phyloP scores from a whole-genome alignment of 1,140 invertebrate species.

The Leptinotarsa defecta region DNA sequence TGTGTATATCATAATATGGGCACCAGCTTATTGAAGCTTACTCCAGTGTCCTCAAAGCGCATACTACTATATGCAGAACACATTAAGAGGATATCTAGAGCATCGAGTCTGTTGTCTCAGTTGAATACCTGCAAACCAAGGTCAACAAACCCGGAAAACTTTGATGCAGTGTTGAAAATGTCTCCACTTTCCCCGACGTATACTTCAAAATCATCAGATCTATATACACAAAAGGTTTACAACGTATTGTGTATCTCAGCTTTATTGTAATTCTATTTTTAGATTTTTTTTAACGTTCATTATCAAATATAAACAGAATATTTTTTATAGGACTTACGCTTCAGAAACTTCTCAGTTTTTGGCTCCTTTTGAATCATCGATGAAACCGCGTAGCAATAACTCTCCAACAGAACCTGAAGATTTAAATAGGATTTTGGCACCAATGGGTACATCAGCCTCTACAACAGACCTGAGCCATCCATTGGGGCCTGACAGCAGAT shows the following conservation, averaged over 20 bases:
- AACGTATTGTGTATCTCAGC: constrained; percentile 7
- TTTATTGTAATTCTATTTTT: constrained; percentile 13
- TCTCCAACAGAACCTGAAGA: constrained; percentile 42
- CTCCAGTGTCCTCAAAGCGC: too few relatives aligned
- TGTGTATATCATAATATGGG: too few relatives aligned
- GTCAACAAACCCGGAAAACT: too few relatives aligned
- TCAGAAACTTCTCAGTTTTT: constrained; percentile 76
- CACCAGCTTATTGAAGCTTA: too few relatives aligned
- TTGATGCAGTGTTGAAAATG: too few relatives aligned
- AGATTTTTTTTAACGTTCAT: constrained; percentile 29
- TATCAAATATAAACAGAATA: neutral
- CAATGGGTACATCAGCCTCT: constrained; percentile 50
- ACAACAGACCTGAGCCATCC: constrained; percentile 52
- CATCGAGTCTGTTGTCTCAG: too few relatives aligned
- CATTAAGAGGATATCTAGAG: too few relatives aligned
- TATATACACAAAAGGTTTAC: too few relatives aligned
- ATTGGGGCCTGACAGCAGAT: constrained; percentile 58
- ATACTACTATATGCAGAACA: too few relatives aligned
- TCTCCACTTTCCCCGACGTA: too few relatives aligned
- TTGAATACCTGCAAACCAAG: too few relatives aligned
- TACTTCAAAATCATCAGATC: too few relatives aligned
- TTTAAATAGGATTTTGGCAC: constrained; percentile 42
- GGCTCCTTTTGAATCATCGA: constrained; percentile 72
- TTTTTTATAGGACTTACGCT: constrained; percentile 69
- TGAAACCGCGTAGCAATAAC: constrained; percentile 61